These are phyloP conservation scores for Podotricha telesiphe DNA, from an alignment of 2,888 invertebrate genomes.

Conservation along the genomic window DNA sequence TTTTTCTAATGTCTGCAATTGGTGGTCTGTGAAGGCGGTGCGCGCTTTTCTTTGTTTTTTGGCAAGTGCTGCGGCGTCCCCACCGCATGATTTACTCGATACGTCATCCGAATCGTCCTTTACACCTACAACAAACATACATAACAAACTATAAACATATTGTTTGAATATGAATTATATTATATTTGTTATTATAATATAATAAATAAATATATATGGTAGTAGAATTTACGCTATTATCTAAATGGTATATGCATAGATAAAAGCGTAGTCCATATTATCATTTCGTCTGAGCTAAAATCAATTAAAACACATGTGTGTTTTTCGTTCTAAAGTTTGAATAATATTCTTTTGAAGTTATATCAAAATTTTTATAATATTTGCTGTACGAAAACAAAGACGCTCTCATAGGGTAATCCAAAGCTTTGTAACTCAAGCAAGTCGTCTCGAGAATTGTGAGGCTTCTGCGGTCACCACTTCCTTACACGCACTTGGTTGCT, in stretches of 20 bases:
- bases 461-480: constrained; percentile 78
- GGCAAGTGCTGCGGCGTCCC: constrained; percentile 82
- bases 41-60: constrained; percentile 98
- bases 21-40: constrained; percentile 99
- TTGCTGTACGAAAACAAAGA: constrained; percentile 18
- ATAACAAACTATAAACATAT: neutral
- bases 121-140: constrained; percentile 86
- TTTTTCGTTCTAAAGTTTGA: no score
- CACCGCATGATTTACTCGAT: constrained; percentile 80
- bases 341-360: neutral
- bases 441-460: constrained; percentile 55
- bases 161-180: neutral
- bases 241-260: no score
- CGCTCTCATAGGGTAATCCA: constrained; percentile 39
- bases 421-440: constrained; percentile 52
- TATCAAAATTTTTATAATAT: constrained; percentile 5
- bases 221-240: no score
- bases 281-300: no score
- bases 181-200: neutral
- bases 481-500: constrained; percentile 56
- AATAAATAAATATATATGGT: no score
- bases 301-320: no score
- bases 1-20: constrained; percentile 97
- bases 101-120: constrained; percentile 92
- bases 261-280: no score